Evolutionary conservation across 1,140 invertebrate genomes (phyloP), one percentile per base, ranked within the genome.

Genomic region (Olivierus martensii): DNA sequence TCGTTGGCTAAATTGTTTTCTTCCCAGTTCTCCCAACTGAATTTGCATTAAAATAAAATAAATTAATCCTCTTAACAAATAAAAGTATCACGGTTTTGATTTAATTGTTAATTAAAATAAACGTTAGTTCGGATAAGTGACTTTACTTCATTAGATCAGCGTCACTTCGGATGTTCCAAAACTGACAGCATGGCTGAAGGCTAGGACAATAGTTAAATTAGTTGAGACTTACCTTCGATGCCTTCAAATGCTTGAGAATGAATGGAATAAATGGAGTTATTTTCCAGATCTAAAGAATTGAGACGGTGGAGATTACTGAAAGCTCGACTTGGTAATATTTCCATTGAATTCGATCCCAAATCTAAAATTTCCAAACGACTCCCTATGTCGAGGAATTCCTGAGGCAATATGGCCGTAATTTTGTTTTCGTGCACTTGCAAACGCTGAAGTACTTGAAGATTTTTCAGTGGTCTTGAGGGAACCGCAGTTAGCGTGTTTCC

Each of bases 141-240:
- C 28, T 28, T 28, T 28, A 4, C 28, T 28, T 28, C 28, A 28
- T 28, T 28, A 28, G 28, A 28, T 28, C 28, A 28, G 28, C 28
- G 28, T 28, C 28, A n/a, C n/a, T 28, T 28, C 9, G 28, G 28
- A 28, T 4, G 4, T 28, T 28, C 4, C 28, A 4, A 28, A 28
- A 28, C 4, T 9, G 28, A 28, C 28, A 28, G 2, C 4, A 28
- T 28, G 4, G 28, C 28, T 28, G 9, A 28, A 28, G 28, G 28
- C 28, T 4, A 28, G 41, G 38, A 43, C 0, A 43, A 43, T 43
- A 6, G n/a, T 18, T 43, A 43, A 43, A 6, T 43, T 18, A 22
- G 17, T 39, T 39, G 14, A 15, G 14, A 38, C 73, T 50, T 73
- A 89, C 87, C 85, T 79, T 90, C 58, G 38, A 65, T 56, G 35